Conservation (phyloP, 2,888 invertebrate genomes). For the Hirtodrosophila duncani region DNA sequence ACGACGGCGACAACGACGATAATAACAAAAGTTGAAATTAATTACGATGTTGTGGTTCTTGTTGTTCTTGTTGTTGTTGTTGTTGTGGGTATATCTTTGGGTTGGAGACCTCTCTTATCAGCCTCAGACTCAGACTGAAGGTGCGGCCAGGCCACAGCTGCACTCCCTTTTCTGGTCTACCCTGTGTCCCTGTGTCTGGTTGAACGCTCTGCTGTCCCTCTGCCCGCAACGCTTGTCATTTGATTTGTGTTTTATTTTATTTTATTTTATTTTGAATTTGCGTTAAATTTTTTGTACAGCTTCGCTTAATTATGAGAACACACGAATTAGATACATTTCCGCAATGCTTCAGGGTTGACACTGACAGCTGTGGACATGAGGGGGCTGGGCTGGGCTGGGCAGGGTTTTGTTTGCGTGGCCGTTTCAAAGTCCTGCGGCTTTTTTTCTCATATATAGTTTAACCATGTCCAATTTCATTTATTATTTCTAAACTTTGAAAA, state of each 20-base stretch:
- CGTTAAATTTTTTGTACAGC: constrained; percentile 8
- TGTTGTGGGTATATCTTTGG: neutral
- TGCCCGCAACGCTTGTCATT: constrained; percentile 12
- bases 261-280: constrained; percentile 13
- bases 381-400: too few relatives aligned
- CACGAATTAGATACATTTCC: constrained; percentile 34
- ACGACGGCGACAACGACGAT: constrained; percentile 4
- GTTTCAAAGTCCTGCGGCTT: too few relatives aligned
- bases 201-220: too few relatives aligned
- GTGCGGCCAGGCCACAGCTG: constrained; percentile 37
- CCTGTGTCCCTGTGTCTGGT: neutral
- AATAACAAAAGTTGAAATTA: constrained; percentile 39
- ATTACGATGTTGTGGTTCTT: constrained; percentile 45
- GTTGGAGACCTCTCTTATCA: constrained; percentile 30
- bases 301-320: constrained; percentile 26
- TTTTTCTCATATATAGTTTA: too few relatives aligned
- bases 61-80: neutral
- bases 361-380: constrained; percentile 22
- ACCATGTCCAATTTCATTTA: too few relatives aligned
- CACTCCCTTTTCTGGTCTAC: neutral
- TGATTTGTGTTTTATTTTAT: constrained; percentile 26
- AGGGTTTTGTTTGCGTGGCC: too few relatives aligned
- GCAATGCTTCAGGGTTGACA: constrained; percentile 6
- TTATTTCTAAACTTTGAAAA: too few relatives aligned
- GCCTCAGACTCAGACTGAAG: constrained; percentile 8